A percentile compares a stretch with the other conserved stretches of the same genome.
phyloP scores from a whole-genome alignment of 2,888 invertebrate genomes.

The Coenonympha glycerion region DNA sequence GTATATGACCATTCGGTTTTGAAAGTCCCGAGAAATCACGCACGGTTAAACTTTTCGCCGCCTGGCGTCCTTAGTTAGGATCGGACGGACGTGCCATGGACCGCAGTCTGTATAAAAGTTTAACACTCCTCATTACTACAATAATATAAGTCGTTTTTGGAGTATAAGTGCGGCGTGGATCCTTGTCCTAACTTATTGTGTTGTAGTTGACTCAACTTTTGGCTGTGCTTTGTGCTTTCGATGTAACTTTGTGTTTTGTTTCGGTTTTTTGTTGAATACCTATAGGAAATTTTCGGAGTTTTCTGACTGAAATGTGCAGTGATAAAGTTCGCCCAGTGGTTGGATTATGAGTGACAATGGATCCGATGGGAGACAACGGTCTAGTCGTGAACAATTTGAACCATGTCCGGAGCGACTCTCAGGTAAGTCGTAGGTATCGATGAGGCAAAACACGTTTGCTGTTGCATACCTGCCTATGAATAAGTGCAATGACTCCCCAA shows the following conservation, averaged over 20 bases:
- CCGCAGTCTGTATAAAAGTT: slow-evolving; percentile 37
- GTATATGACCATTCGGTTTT: slow-evolving; percentile 75
- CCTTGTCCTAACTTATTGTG: slow-evolving; percentile 36
- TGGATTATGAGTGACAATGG: slow-evolving; percentile 66
- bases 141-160: slow-evolving; percentile 13
- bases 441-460: slow-evolving; percentile 66
- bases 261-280: slow-evolving; percentile 16
- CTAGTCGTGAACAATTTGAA: slow-evolving; percentile 72
- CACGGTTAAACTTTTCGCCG: slow-evolving; percentile 73
- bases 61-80: slow-evolving; percentile 71
- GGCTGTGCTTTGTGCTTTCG: slow-evolving; percentile 34
- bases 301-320: slow-evolving; percentile 45
- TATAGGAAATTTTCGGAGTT: slow-evolving; percentile 17
- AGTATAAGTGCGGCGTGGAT: slow-evolving; percentile 37
- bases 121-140: slow-evolving; percentile 28
- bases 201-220: slow-evolving; percentile 37
- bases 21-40: slow-evolving; percentile 74
- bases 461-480: slow-evolving; percentile 64
- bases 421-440: slow-evolving; percentile 68
- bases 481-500: slow-evolving; percentile 66
- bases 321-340: slow-evolving; percentile 32
- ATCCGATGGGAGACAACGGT: slow-evolving; percentile 70
- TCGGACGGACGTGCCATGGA: slow-evolving; percentile 51
- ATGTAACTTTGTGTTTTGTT: slow-evolving; percentile 37
- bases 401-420: slow-evolving; percentile 71